A percentile compares a stretch with the other conserved stretches of the same genome.
phyloP scores from a whole-genome alignment of 1,140 invertebrate genomes.

The Drosophila nigromelanica region DNA sequence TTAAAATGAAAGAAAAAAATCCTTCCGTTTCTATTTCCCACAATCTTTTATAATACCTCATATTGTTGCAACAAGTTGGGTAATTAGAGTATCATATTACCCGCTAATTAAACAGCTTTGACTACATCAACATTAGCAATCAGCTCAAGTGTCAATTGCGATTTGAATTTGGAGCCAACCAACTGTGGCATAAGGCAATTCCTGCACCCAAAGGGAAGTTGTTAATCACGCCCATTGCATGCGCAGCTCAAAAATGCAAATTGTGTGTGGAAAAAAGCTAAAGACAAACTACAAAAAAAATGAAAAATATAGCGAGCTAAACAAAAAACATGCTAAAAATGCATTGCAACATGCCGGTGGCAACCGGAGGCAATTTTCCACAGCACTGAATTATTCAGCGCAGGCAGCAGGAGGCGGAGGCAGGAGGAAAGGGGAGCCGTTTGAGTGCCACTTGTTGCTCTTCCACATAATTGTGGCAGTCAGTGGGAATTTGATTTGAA shows the following conservation, averaged over 20 bases:
- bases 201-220: conserved; percentile 51
- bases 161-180: conserved; percentile 19
- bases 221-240: conserved; percentile 69
- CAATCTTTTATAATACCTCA: not conserved
- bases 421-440: conserved; percentile 20
- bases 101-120: conserved; percentile 12
- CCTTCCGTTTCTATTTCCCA: not conserved
- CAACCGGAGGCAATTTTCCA: conserved; percentile 77
- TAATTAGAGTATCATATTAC: conserved; percentile 18
- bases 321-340: conserved; percentile 53
- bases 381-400: conserved; percentile 39
- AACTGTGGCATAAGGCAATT: conserved; percentile 27
- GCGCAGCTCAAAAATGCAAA: conserved; percentile 66
- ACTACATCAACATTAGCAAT: conserved; percentile 11
- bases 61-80: not conserved
- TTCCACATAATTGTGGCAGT: conserved; percentile 58
- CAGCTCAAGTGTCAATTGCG: conserved; percentile 38
- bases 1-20: no score
- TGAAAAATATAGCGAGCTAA: not conserved
- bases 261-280: conserved; percentile 28
- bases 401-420: not conserved
- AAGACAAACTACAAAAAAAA: conserved; percentile 12
- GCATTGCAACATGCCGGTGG: conserved; percentile 38
- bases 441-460: conserved; percentile 62
- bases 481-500: conserved; percentile 70